phyloP scores from a whole-genome alignment of 2,888 invertebrate genomes.

The Xestia sexstrigata region DNA sequence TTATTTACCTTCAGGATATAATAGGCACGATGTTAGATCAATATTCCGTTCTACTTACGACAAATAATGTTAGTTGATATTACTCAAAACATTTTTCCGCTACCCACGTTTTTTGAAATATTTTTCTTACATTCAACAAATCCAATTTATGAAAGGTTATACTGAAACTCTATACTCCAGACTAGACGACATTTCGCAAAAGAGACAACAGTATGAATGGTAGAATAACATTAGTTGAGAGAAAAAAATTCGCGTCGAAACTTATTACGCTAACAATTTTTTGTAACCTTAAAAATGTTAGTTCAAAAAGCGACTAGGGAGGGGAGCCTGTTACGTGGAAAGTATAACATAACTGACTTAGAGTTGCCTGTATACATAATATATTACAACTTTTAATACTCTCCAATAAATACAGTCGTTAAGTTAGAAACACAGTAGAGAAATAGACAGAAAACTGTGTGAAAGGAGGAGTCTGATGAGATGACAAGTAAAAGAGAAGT shows the following conservation, averaged over 20 bases:
- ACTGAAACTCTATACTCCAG: slow-evolving; percentile 7
- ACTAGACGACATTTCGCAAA: not conserved
- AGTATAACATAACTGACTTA: not conserved
- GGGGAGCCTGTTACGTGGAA: not conserved
- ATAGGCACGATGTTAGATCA: not conserved
- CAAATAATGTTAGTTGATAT: not conserved
- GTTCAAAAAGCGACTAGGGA: not conserved
- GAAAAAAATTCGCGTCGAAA: not conserved
- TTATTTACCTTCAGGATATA: not conserved
- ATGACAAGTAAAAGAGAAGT: too few relatives aligned
- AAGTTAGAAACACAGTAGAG: not conserved
- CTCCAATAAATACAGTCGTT: not conserved
- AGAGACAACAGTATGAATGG: not conserved
- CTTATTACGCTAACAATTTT: not conserved
- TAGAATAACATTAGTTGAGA: slow-evolving; percentile 2
- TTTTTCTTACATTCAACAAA: slow-evolving; percentile 32
- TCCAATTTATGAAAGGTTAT: slow-evolving; percentile 31
- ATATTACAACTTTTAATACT: too few relatives aligned
- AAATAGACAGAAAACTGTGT: too few relatives aligned
- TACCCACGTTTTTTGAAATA: not conserved
- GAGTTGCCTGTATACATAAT: not conserved
- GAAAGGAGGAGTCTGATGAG: too few relatives aligned
- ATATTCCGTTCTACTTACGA: not conserved
- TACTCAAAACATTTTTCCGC: not conserved
- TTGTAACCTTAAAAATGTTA: not conserved